Evolutionary conservation across 1,140 invertebrate genomes (phyloP), one percentile per base, ranked within the genome.

Genomic region (Tetramorium parvispinum): DNA sequence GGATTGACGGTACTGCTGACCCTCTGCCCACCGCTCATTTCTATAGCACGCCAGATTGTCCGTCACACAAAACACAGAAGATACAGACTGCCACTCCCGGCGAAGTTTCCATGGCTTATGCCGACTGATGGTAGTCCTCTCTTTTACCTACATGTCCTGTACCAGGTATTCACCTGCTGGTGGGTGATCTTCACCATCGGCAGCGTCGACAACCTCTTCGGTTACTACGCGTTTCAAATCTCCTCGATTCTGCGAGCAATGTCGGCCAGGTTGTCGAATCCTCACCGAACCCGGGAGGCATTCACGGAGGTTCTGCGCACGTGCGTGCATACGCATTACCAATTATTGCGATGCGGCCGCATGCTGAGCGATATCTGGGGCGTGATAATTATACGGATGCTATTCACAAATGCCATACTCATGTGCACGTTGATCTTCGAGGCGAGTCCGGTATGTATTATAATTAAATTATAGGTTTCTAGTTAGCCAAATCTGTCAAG

Each of bases 181-280:
- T 78, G 59, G 27, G 16, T 57, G 4, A 0, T 68, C 0, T 43
- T 68, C 21, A 68, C 77, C 4, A 10, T 55, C 16, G 32, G 37
- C 10, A 63, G 46, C n/a, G 63, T 81, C 49, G 77, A 68, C 21
- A 43, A 32, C 3, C 77, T 81, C 10, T 81, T 81, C 16, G 77
- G 77, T 16, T 81, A 68, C 16, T 81, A 81, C 10, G 32, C 63
- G 21, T 81, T 81, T 63, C 77, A 81, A 16, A 81, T 81, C 13
- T 81, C 63, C 16, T 68, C 77, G 49, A 53, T 68, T n/a, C 37
- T 81, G 37, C n/a, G 16, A 0, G 61, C 77, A 3, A 79, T 53
- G 77, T 40, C 46, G 1, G n/a, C 18, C 13, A 66, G 32, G 6
- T 8, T 79, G 46, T 0, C 16, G 2, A 79, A 51, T 53, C 46